These are phyloP conservation scores for Dryas iulia DNA, from an alignment of 1,140 invertebrate genomes.

Conservation along the genomic window DNA sequence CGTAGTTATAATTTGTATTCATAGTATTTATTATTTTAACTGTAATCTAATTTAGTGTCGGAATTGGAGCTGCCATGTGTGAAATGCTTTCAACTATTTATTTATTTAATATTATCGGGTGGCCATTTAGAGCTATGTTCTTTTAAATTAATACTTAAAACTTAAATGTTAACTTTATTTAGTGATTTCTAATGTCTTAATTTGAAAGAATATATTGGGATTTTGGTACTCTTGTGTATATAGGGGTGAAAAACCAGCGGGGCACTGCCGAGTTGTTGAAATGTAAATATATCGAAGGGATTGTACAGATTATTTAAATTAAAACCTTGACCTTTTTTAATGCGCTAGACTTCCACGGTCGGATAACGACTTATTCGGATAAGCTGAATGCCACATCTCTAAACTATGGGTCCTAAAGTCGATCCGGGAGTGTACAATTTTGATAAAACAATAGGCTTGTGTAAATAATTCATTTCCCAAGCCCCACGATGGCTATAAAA, in stretches of 20 bases:
- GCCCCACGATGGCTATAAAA: background rate
- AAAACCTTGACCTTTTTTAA: constrained; percentile 9
- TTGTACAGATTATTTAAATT: constrained; percentile 17
- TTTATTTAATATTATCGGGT: constrained; percentile 15
- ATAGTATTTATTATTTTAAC: constrained; percentile 33
- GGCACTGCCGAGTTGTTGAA: constrained; percentile 55
- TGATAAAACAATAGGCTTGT: background rate
- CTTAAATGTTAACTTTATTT: background rate
- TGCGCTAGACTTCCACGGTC: constrained; percentile 5
- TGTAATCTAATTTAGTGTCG: constrained; percentile 8
- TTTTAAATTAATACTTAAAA: background rate
- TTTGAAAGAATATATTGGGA: background rate
- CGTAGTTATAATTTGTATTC: constrained; percentile 14
- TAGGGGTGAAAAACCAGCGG: constrained; percentile 48
- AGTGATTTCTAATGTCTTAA: background rate
- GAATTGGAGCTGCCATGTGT: constrained; percentile 20
- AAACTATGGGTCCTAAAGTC: background rate
- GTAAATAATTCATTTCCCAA: background rate
- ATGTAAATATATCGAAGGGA: constrained; percentile 38
- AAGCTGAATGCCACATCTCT: background rate
- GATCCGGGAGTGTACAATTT: background rate
- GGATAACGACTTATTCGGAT: background rate
- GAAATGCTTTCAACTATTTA: constrained; percentile 27
- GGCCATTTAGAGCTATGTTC: constrained; percentile 6
- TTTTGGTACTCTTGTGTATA: constrained; percentile 37